These are phyloP conservation scores for Petromus typicus DNA, from an alignment of 2,113 vertebrate genomes.

Conservation along the genomic window DNA sequence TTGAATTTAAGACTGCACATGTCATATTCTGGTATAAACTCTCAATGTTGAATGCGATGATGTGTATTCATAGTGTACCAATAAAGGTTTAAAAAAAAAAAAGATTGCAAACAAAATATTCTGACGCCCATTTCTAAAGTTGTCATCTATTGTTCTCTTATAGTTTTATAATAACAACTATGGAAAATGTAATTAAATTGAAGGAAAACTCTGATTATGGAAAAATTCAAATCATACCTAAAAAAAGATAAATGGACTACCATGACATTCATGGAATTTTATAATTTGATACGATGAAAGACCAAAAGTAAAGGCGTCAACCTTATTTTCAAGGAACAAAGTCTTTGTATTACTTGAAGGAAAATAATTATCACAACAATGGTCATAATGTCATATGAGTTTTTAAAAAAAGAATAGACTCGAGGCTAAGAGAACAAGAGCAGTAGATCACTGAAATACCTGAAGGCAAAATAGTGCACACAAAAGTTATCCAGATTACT, in stretches of 20 bases:
- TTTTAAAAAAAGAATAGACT: neutral
- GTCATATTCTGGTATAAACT: too few species aligned
- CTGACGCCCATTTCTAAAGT: neutral
- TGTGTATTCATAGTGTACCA: too few species aligned
- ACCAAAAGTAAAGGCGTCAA: neutral
- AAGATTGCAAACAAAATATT: neutral
- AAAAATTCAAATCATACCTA: conserved; percentile 51
- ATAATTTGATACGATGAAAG: neutral
- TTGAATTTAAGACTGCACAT: too few species aligned
- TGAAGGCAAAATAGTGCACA: neutral
- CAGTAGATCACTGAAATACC: neutral
- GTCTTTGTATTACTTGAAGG: neutral
- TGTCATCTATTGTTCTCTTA: conserved; percentile 25
- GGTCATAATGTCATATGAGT: neutral
- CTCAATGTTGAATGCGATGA: too few species aligned
- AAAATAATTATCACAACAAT: neutral
- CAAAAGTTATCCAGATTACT: neutral
- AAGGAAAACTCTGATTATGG: conserved; percentile 28
- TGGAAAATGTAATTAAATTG: conserved; percentile 28
- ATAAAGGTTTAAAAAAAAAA: too few species aligned
- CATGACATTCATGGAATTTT: neutral
- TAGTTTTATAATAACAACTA: conserved; percentile 24
- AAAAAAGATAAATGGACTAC: conserved; percentile 29
- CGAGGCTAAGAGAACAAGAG: neutral
- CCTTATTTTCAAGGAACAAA: neutral